phyloP scores from a whole-genome alignment of 2,113 vertebrate species.

The Cyprinodon variegatus region DNA sequence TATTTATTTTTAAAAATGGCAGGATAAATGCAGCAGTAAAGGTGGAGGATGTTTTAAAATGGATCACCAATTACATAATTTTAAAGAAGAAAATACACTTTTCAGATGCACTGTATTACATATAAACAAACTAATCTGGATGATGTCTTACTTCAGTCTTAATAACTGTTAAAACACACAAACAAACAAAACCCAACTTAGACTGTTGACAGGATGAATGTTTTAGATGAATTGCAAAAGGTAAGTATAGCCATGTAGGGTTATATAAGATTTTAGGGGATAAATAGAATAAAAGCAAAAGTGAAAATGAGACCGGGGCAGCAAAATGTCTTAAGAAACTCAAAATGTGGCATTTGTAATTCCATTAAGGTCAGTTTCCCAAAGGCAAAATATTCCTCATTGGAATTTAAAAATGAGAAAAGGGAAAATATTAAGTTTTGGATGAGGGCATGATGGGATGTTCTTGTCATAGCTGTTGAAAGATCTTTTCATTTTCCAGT shows the following conservation, averaged over 20 bases:
- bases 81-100: not conserved
- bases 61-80: not conserved
- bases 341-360: slow-evolving; percentile 15
- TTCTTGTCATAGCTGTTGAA: slow-evolving; percentile 27
- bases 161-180: too few species aligned
- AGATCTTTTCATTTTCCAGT: slow-evolving; percentile 41
- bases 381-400: not conserved
- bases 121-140: not conserved
- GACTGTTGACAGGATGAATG: not conserved
- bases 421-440: slow-evolving; percentile 6
- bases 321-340: not conserved
- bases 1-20: not conserved
- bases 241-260: not conserved
- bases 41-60: not conserved
- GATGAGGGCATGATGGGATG: slow-evolving; percentile 38
- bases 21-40: not conserved
- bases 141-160: too few species aligned
- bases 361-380: not conserved
- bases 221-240: not conserved
- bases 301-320: not conserved
- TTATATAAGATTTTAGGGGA: slow-evolving; percentile 20
- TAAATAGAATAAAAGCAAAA: slow-evolving; percentile 14
- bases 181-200: too few species aligned
- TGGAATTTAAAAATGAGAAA: slow-evolving; percentile 6
- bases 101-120: not conserved